Percentiles rank a stretch among this genome's conserved stretches.
Evolutionary conservation across 2,888 invertebrate species (phyloP).

Genomic region (Argynnis bischoffii): DNA sequence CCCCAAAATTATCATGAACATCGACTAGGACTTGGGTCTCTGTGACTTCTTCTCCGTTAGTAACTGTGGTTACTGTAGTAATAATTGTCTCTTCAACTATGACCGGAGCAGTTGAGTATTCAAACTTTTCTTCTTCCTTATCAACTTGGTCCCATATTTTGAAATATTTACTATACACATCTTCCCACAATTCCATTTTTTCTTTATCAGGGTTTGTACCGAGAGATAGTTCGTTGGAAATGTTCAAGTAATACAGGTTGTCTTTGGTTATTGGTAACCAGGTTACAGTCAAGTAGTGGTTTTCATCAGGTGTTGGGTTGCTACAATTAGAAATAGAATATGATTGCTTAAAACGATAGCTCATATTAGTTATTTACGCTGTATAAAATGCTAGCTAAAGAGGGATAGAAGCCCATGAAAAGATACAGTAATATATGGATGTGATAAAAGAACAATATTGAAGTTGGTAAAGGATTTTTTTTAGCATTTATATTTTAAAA

Average conservation of each 20-base stretch:
- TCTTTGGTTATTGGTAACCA: conserved; percentile 72
- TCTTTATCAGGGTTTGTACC: conserved; percentile 61
- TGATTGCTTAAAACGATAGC: not conserved
- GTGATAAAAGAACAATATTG: too few species aligned
- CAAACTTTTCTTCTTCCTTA: conserved; percentile 39
- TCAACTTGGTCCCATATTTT: conserved; percentile 67
- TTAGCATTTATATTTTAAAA: not conserved
- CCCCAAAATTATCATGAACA: conserved; percentile 19
- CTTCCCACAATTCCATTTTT: conserved; percentile 74
- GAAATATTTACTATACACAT: conserved; percentile 65
- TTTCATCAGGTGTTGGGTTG: conserved; percentile 74
- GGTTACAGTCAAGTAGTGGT: conserved; percentile 64
- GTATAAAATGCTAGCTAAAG: too few species aligned
- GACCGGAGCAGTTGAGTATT: conserved; percentile 35
- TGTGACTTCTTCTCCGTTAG: conserved; percentile 19
- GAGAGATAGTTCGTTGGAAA: conserved; percentile 61
- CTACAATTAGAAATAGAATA: conserved; percentile 49
- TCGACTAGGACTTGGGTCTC: conserved; percentile 27
- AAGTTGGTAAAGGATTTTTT: not conserved
- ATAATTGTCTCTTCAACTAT: conserved; percentile 41
- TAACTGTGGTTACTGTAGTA: conserved; percentile 33
- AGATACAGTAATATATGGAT: too few species aligned
- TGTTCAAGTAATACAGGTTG: conserved; percentile 60
- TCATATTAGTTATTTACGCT: not conserved
- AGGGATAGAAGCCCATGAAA: too few species aligned